Base-by-base conservation (phyloP, 2,113 vertebrate genomes). In the Callospermophilus lateralis region DNA sequence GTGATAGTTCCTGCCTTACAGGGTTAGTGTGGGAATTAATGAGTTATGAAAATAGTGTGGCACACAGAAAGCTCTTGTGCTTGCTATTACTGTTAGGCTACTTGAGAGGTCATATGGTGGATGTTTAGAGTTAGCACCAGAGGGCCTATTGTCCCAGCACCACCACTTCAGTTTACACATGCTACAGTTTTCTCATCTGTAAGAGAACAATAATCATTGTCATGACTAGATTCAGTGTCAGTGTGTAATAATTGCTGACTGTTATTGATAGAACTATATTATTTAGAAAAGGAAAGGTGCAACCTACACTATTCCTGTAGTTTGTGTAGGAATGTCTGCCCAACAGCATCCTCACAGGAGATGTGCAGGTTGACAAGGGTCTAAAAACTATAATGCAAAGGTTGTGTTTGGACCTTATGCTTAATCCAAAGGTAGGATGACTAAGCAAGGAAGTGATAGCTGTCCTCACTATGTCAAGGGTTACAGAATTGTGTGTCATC, bases 391-490 rank as follows among this genome's bases (percentile, higher is more conserved):
- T 22, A 45, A 4, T 34, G 51, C 8, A 39, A 22, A 84, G n/a
- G 2, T 80, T 84, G 6, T 3, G 19, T 28, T 77, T 53, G 70
- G 15, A 58, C 34, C 16, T 5, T 1, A 24, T 16, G 1, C 87
- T 79, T 79, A 39, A 86, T 90, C 80, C 89, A 61, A 45, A 80
- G 42, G 34, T 63, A 73, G n/a, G 24, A 53, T 81, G 70, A 89
- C 83, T 51, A 78, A 86, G 68, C 68, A 91, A 86, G 92, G 79
- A 77, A 79, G 30, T 76, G 30, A 34, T 84, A n/a, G 86, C 51
- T 63, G 39, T 73, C 48, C 51, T 92, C 37, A 51, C 72, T 42
- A 3, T 32, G n/a, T 84, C 76, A 58, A 12, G 72, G 80, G 72
- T 94, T 73, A 30, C 37, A 45, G 28, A 86, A 39, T 81, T 79